phyloP scores from a whole-genome alignment of 2,888 invertebrate species.

The Thera obeliscata region DNA sequence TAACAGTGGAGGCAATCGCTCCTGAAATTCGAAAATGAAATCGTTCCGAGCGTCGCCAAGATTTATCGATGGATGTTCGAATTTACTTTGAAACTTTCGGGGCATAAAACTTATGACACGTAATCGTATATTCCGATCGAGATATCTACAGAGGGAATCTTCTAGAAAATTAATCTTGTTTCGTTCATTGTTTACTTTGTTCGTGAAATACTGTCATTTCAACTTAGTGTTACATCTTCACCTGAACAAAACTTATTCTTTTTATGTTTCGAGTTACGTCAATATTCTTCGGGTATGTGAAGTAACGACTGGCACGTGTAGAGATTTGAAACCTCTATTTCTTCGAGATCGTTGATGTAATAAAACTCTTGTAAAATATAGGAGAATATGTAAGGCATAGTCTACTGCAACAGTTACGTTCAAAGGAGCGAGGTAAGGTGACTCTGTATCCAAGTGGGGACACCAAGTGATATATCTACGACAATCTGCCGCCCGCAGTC shows the following conservation, averaged over 20 bases:
- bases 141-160: conserved; percentile 61
- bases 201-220: conserved; percentile 47
- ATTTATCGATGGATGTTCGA: conserved; percentile 84
- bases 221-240: conserved; percentile 40
- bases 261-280: conserved; percentile 20
- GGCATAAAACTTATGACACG: conserved; percentile 84
- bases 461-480: conserved; percentile 65
- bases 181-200: conserved; percentile 56
- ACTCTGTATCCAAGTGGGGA: conserved; percentile 56
- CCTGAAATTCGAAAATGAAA: conserved; percentile 85
- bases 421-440: conserved; percentile 47
- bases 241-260: conserved; percentile 35
- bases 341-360: conserved; percentile 15
- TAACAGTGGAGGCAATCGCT: conserved; percentile 84
- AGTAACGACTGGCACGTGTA: conserved; percentile 22
- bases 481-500: conserved; percentile 55
- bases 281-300: conserved; percentile 25
- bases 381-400: conserved; percentile 11
- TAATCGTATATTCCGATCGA: conserved; percentile 81
- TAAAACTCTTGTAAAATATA: conserved; percentile 24
- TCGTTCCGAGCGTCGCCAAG: conserved; percentile 83
- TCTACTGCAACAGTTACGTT: conserved; percentile 18
- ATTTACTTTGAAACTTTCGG: conserved; percentile 83
- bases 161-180: conserved; percentile 63
- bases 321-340: conserved; percentile 14